A percentile compares a stretch with the other conserved stretches of the same genome.
These are phyloP conservation scores for Punctoribates punctum DNA, from an alignment of 2,888 invertebrate genomes.

Conservation along the genomic window DNA sequence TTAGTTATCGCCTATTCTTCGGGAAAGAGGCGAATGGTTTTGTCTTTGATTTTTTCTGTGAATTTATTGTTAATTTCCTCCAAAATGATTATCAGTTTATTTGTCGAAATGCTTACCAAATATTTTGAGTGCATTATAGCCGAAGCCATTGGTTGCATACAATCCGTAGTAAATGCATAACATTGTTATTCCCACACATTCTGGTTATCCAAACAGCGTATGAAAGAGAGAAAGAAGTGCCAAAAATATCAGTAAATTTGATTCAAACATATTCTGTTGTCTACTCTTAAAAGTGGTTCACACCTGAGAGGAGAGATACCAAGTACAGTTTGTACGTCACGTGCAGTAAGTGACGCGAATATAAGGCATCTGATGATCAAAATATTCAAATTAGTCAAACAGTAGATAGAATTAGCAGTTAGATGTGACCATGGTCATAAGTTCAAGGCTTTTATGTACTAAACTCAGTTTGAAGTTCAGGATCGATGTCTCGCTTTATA, in stretches of 20 bases:
- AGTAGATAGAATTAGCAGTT: too few species aligned
- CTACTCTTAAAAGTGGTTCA: not conserved
- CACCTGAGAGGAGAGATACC: slow-evolving; percentile 60
- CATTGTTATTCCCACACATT: slow-evolving; percentile 65
- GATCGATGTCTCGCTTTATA: too few species aligned
- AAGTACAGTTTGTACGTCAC: slow-evolving; percentile 82
- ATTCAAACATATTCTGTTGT: not conserved
- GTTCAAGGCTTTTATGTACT: too few species aligned
- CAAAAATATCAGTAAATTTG: not conserved
- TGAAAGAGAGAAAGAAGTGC: not conserved
- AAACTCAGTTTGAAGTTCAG: too few species aligned
- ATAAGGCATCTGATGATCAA: slow-evolving; percentile 63
- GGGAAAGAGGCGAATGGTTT: too few species aligned
- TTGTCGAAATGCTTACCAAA: slow-evolving; percentile 53
- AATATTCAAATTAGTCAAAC: too few species aligned
- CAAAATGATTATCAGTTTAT: not conserved
- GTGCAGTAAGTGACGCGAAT: slow-evolving; percentile 74
- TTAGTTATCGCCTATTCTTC: not conserved
- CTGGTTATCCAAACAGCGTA: slow-evolving; percentile 51
- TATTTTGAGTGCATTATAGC: slow-evolving; percentile 57
- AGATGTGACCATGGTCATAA: too few species aligned
- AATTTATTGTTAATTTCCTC: too few species aligned
- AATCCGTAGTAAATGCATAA: slow-evolving; percentile 69
- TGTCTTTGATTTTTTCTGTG: too few species aligned
- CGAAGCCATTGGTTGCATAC: slow-evolving; percentile 71